Evolutionary conservation across 2,888 invertebrate genomes (phyloP).

Genomic region (Kryphioiulus occultus): DNA sequence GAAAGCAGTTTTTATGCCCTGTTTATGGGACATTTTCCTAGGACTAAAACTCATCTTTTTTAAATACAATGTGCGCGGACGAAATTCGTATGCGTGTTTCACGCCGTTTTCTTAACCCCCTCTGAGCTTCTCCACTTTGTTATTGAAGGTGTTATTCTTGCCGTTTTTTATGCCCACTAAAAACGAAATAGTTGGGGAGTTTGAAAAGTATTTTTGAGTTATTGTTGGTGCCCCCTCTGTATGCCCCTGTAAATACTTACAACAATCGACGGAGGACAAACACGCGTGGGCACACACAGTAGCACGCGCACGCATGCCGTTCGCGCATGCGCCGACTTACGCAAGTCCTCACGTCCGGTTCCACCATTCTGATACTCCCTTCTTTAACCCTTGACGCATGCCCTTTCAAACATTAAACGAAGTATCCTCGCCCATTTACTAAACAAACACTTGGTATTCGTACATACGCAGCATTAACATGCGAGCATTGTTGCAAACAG

Average conservation of each 20-base stretch:
- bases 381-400: background rate
- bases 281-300: slow-evolving; percentile 2
- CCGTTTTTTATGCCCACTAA: background rate
- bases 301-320: background rate
- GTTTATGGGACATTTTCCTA: slow-evolving; percentile 18
- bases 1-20: background rate
- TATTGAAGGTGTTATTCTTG: slow-evolving; percentile 29
- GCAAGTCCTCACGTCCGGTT: background rate
- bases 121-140: background rate
- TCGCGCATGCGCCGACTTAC: background rate
- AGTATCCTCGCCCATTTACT: too few species aligned
- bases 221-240: background rate
- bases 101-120: slow-evolving; percentile 31
- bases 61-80: background rate
- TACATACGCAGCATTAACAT: too few species aligned
- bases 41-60: slow-evolving; percentile 28
- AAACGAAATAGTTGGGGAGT: slow-evolving; percentile 12
- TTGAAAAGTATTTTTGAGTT: slow-evolving; percentile 35
- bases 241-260: slow-evolving; percentile 19
- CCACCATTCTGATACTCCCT: background rate
- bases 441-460: too few species aligned
- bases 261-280: background rate
- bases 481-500: too few species aligned
- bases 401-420: too few species aligned
- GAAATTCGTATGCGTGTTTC: slow-evolving; percentile 6